Evolutionary conservation across 2,888 invertebrate species (phyloP).

Genomic region (Hymenopus coronatus): DNA sequence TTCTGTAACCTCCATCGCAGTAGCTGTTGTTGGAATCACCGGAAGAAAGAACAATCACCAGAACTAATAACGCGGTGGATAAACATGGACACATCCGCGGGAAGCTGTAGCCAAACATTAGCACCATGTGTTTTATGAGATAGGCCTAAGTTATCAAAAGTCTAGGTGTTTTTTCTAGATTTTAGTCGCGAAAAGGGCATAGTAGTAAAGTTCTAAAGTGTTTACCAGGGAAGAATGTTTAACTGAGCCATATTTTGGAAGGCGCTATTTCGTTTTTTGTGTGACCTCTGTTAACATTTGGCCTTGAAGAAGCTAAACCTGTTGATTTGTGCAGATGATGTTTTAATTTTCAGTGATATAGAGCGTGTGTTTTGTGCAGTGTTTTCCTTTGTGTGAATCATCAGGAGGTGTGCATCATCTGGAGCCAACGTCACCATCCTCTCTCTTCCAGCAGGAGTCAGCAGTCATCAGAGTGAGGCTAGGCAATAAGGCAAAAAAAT

Average conservation of each 20-base stretch:
- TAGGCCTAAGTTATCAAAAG: neutral
- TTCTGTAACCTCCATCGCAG: neutral
- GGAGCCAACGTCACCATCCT: neutral
- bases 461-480: neutral
- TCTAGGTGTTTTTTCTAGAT: neutral
- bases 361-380: neutral
- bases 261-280: neutral
- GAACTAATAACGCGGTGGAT: neutral
- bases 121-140: neutral
- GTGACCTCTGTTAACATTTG: neutral
- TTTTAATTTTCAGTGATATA: neutral
- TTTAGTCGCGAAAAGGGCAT: neutral
- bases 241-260: neutral
- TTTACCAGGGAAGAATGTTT: neutral
- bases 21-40: slow-evolving; percentile 21
- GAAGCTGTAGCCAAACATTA: neutral
- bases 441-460: neutral
- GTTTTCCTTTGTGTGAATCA: neutral
- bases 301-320: neutral
- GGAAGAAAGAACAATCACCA: slow-evolving; percentile 7
- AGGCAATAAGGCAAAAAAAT: neutral
- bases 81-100: neutral
- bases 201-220: neutral
- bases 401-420: neutral
- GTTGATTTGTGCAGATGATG: neutral